phyloP scores from a whole-genome alignment of 2,888 invertebrate species.

The Dynastes hyllus region DNA sequence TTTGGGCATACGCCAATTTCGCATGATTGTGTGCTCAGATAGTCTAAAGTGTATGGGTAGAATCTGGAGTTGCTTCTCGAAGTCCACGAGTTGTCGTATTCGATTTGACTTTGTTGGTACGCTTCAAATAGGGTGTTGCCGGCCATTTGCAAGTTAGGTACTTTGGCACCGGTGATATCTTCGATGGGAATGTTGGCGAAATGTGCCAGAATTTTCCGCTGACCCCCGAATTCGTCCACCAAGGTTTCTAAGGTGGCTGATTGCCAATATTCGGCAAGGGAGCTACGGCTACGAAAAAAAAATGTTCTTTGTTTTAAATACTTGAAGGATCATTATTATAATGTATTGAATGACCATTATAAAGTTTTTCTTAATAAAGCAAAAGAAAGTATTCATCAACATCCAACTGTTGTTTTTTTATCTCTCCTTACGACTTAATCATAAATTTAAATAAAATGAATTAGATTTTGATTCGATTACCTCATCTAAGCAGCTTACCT shows the following conservation, averaged over 20 bases:
- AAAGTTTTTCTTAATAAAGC: no score
- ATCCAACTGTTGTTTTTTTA: no score
- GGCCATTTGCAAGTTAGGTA: slow-evolving; percentile 75
- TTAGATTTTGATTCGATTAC: not conserved
- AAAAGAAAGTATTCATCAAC: no score
- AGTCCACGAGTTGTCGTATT: slow-evolving; percentile 79
- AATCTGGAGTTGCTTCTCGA: slow-evolving; percentile 72
- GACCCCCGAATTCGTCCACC: slow-evolving; percentile 67
- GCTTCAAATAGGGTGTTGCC: slow-evolving; percentile 77
- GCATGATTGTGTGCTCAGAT: slow-evolving; percentile 75
- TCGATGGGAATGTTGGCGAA: slow-evolving; percentile 67
- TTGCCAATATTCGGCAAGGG: slow-evolving; percentile 64
- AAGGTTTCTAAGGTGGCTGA: slow-evolving; percentile 62
- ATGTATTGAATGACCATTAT: no score
- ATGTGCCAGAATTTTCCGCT: slow-evolving; percentile 64
- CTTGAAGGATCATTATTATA: no score
- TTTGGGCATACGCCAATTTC: slow-evolving; percentile 75
- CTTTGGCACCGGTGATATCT: slow-evolving; percentile 68
- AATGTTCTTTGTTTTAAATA: no score
- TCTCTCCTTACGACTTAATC: no score
- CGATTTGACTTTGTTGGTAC: slow-evolving; percentile 72
- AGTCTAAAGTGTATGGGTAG: slow-evolving; percentile 83
- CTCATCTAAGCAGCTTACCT: slow-evolving; percentile 68
- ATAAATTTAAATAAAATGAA: no score
- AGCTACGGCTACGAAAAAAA: slow-evolving; percentile 36